These are phyloP conservation scores for Plebejus anna DNA, from an alignment of 2,888 invertebrate genomes.

Conservation along the genomic window DNA sequence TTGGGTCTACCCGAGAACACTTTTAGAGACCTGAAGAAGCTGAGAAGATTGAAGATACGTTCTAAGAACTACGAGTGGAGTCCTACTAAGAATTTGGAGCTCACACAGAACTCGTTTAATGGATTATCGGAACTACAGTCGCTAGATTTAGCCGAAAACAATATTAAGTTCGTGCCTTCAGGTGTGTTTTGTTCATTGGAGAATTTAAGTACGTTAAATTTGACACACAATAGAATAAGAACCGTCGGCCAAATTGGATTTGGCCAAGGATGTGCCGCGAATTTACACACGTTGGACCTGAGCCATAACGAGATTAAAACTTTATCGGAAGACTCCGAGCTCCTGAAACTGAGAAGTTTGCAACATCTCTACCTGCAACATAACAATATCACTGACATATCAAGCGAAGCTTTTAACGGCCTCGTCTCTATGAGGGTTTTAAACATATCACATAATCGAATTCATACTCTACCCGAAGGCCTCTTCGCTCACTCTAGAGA, in stretches of 20 bases:
- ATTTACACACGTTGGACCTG: constrained; percentile 87
- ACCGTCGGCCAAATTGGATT: constrained; percentile 89
- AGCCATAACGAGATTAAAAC: constrained; percentile 89
- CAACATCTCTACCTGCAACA: constrained; percentile 89
- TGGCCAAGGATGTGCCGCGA: constrained; percentile 82
- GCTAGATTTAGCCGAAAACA: constrained; percentile 90
- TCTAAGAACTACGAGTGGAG: constrained; percentile 91
- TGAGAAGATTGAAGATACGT: constrained; percentile 88
- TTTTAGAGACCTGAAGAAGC: constrained; percentile 88
- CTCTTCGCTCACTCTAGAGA: constrained; percentile 90
- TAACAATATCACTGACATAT: constrained; percentile 90
- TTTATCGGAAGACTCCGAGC: constrained; percentile 86
- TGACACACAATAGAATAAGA: constrained; percentile 90
- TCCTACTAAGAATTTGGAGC: constrained; percentile 85
- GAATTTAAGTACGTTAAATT: constrained; percentile 89
- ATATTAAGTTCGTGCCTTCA: constrained; percentile 88
- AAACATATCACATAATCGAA: constrained; percentile 91
- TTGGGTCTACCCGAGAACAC: constrained; percentile 86
- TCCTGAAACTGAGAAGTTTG: constrained; percentile 87
- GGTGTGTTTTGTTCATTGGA: constrained; percentile 88
- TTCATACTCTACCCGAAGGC: constrained; percentile 89
- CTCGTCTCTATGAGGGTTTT: constrained; percentile 88
- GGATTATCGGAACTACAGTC: constrained; percentile 89
- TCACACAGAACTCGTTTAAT: constrained; percentile 85
- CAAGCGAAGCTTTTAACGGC: constrained; percentile 88